Evolutionary conservation across 2,797 vertebrate species (phyloP).

Genomic region (Neosilurus hyrtlii): DNA sequence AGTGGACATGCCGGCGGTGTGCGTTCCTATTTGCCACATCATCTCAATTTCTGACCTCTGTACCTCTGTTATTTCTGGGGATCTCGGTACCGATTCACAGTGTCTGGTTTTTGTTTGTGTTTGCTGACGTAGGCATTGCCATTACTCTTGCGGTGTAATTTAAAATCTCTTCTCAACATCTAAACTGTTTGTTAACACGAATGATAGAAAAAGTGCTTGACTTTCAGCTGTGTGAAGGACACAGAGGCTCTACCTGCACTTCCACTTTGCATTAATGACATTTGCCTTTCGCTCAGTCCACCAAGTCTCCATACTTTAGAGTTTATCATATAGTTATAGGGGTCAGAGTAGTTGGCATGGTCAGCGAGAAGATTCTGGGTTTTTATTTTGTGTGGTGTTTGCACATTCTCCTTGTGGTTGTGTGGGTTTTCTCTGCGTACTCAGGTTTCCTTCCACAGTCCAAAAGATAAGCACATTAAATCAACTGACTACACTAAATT

Average conservation of each 20-base stretch:
- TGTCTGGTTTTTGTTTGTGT: background rate
- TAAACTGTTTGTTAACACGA: background rate
- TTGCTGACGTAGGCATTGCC: background rate
- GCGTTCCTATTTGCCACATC: background rate
- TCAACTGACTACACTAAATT: too few species aligned
- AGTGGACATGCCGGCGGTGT: too few species aligned
- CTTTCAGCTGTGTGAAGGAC: constrained; percentile 7
- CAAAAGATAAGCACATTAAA: too few species aligned
- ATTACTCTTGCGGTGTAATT: background rate
- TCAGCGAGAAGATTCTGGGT: too few species aligned
- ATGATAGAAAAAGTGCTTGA: background rate
- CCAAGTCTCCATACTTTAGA: background rate
- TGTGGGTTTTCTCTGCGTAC: too few species aligned
- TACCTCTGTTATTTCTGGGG: background rate
- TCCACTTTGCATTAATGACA: background rate
- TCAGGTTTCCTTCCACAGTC: too few species aligned
- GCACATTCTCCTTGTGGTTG: too few species aligned
- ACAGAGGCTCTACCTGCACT: background rate
- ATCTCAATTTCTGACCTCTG: background rate
- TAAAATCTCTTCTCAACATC: background rate
- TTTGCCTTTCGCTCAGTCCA: background rate
- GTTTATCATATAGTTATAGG: background rate
- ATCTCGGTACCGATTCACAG: background rate
- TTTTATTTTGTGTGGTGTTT: too few species aligned
- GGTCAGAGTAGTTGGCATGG: too few species aligned